These are phyloP conservation scores for Catocala sponsa DNA, from an alignment of 2,888 invertebrate genomes.

Conservation along the genomic window DNA sequence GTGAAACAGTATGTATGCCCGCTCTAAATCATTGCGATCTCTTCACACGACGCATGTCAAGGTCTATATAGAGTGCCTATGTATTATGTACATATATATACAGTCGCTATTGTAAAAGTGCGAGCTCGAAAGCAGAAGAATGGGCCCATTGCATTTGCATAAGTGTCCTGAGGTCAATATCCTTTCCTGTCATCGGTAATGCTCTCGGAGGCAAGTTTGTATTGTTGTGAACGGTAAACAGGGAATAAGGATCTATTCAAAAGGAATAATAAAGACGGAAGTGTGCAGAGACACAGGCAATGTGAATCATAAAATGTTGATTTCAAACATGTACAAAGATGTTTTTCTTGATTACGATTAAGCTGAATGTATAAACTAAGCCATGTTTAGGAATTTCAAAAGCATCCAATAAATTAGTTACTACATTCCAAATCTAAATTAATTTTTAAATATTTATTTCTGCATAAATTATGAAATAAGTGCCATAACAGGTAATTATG, in stretches of 20 bases:
- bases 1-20: not conserved
- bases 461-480: too few relatives aligned
- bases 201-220: conserved; percentile 42
- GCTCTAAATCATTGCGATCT: conserved; percentile 21
- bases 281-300: conserved; percentile 24
- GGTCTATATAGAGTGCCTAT: conserved; percentile 17
- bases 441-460: too few relatives aligned
- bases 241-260: conserved; percentile 36
- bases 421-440: too few relatives aligned
- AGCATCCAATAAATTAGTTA: too few relatives aligned
- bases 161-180: conserved; percentile 75
- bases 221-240: conserved; percentile 39
- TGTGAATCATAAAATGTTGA: conserved; percentile 20
- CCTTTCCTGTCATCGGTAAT: conserved; percentile 65
- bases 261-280: conserved; percentile 37
- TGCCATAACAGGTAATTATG: too few relatives aligned
- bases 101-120: conserved; percentile 44
- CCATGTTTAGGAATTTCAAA: too few relatives aligned
- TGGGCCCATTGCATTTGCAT: conserved; percentile 76
- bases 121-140: conserved; percentile 72
- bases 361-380: too few relatives aligned
- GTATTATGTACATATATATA: not conserved
- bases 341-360: too few relatives aligned
- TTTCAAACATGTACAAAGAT: not conserved
- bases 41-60: conserved; percentile 39